Conservation (phyloP, 2,888 invertebrate species). For the Erynnis tages region DNA sequence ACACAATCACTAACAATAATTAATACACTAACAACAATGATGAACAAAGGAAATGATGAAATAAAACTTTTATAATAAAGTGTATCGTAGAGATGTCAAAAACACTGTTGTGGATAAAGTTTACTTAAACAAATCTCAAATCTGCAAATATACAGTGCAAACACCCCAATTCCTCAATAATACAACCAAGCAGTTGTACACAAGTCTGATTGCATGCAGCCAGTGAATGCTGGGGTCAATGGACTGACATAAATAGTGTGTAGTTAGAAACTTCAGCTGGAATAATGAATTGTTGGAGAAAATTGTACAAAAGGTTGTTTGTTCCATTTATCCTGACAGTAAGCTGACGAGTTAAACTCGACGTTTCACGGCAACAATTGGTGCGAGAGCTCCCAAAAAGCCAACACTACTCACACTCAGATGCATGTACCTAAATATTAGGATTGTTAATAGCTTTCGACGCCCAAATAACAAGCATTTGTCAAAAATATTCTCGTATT, state of each 20-base stretch:
- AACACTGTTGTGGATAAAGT: background rate
- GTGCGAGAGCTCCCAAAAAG: too few species aligned
- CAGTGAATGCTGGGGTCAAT: constrained; percentile 1
- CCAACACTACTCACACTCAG: too few species aligned
- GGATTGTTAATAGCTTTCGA: too few species aligned
- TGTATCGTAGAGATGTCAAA: background rate
- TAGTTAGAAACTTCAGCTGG: background rate
- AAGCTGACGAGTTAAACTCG: too few species aligned
- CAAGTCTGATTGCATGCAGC: constrained; percentile 3
- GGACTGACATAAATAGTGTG: background rate
- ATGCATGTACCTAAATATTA: too few species aligned
- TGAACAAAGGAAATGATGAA: background rate
- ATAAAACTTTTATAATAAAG: background rate
- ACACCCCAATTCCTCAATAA: background rate
- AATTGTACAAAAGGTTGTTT: too few species aligned
- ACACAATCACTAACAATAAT: too few species aligned
- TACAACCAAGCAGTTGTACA: background rate
- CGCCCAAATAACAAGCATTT: too few species aligned
- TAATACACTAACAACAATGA: background rate
- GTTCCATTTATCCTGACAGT: too few species aligned
- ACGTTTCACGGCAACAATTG: too few species aligned
- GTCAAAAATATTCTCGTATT: too few species aligned
- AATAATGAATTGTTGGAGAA: background rate
- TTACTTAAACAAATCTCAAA: background rate
- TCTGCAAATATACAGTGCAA: background rate